These are phyloP conservation scores for Myioborus melanocephalus DNA, from an alignment of 2,797 vertebrate genomes.

Conservation along the genomic window DNA sequence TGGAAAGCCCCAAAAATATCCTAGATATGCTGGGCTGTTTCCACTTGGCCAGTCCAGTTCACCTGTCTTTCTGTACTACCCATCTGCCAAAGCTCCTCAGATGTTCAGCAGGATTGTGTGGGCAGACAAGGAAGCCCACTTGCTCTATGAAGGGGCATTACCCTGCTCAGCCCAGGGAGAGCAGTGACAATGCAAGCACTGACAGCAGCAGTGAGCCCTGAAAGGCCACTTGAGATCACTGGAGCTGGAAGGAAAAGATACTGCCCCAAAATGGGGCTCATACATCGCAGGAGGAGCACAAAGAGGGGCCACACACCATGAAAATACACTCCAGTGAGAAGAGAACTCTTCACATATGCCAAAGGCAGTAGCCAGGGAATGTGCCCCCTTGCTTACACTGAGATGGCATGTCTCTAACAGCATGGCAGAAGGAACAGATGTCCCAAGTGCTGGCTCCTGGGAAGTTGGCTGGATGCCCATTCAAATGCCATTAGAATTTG, in stretches of 20 bases:
- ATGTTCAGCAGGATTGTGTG: not conserved
- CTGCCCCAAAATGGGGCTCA: not conserved
- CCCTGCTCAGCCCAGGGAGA: not conserved
- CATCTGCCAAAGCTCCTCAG: not conserved
- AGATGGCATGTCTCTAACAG: not conserved
- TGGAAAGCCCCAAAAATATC: not conserved
- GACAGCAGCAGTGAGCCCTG: not conserved
- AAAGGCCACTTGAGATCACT: not conserved
- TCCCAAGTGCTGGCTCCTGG: not conserved
- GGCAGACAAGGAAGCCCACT: not conserved
- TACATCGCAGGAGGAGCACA: not conserved
- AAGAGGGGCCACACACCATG: not conserved
- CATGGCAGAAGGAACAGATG: conserved; percentile 52
- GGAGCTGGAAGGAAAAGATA: not conserved
- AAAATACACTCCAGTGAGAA: not conserved
- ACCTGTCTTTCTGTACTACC: not conserved
- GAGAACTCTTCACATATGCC: not conserved
- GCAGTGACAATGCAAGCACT: not conserved
- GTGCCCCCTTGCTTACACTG: not conserved
- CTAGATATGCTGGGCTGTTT: not conserved
- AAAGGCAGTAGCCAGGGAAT: not conserved
- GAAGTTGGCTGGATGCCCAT: conserved; percentile 35
- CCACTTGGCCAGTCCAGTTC: not conserved
- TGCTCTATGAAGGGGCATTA: not conserved
- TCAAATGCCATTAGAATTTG: conserved; percentile 49